Evolutionary conservation across 2,797 vertebrate genomes (phyloP), one percentile per base, ranked within the genome.

Genomic region (Babyrousa celebensis): DNA sequence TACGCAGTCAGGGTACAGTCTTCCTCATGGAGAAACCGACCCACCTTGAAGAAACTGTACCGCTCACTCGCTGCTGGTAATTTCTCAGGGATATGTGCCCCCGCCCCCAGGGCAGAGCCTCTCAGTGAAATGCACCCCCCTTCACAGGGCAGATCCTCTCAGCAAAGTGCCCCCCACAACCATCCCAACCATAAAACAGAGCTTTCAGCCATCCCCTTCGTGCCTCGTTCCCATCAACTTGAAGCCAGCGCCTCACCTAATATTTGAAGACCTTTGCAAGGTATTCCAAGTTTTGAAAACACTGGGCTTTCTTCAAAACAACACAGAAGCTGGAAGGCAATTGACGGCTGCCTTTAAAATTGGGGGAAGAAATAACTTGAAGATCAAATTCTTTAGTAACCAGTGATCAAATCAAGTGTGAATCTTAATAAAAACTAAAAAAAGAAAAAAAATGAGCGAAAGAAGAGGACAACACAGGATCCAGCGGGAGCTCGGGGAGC

Each of bases 401-500:
- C 48, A 75, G 58, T 7, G 23, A 5, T 54, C 29, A 56, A 1
- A 10, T 43, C 20, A 71, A 68, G 16, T 20, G 1, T 54, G 78
- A 27, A 25, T 27, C 9, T 17, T 80, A 62, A 80, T 11, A 56
- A 14, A 80, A 27, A 58, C 32, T 63, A 21, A 58, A 18, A 14
- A 43, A 67, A 5, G 0, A 36, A 36, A n/a, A n/a, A n/a, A n/a
- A 36, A 36, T 63, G 18, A 77, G 21, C 17, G 43, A 74, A 25
- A 0, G 6, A 52, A 20, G 27, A 18, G 0, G 3, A 23, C 8
- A 36, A 4, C 14, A 3, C 16, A n/a, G 48, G 17, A 3, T 2
- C 1, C 14, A 75, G 18, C 1, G 52, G 72, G 15, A 43, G 82
- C 20, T 16, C 7, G 5, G 9, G n/a, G 20, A 6, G 32, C 1